Conservation (phyloP, 2,888 invertebrate genomes). For the Nomada goodeniana region DNA sequence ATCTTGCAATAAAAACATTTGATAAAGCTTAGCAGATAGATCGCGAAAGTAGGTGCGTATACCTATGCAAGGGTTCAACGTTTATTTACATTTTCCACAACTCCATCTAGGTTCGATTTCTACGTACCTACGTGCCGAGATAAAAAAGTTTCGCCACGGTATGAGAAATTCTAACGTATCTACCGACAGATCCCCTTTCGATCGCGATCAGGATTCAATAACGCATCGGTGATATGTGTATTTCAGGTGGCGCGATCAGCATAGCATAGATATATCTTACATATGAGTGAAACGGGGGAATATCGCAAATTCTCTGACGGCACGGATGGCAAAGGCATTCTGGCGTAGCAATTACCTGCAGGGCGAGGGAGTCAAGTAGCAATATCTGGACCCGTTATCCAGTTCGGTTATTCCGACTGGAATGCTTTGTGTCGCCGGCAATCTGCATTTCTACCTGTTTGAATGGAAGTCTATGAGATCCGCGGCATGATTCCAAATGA, state of each 20-base stretch:
- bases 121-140: no score
- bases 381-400: constrained; percentile 80
- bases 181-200: no score
- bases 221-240: not conserved
- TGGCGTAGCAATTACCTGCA: constrained; percentile 69
- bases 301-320: constrained; percentile 63
- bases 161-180: no score
- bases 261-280: constrained; percentile 30
- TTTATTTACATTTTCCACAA: not conserved
- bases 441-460: constrained; percentile 66
- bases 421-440: constrained; percentile 81
- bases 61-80: not conserved
- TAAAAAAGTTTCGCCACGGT: not conserved
- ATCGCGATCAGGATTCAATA: constrained; percentile 10
- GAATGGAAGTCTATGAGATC: constrained; percentile 57
- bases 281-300: constrained; percentile 42
- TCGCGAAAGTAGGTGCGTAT: not conserved
- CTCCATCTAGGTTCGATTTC: not conserved
- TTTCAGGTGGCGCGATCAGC: constrained; percentile 9
- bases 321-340: constrained; percentile 67
- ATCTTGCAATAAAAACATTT: constrained; percentile 5
- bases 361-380: constrained; percentile 80
- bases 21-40: not conserved
- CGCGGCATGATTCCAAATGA: constrained; percentile 59
- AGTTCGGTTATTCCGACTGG: constrained; percentile 77